Evolutionary conservation across 2,797 vertebrate species (phyloP).

Genomic region (Linurgus olivaceus): DNA sequence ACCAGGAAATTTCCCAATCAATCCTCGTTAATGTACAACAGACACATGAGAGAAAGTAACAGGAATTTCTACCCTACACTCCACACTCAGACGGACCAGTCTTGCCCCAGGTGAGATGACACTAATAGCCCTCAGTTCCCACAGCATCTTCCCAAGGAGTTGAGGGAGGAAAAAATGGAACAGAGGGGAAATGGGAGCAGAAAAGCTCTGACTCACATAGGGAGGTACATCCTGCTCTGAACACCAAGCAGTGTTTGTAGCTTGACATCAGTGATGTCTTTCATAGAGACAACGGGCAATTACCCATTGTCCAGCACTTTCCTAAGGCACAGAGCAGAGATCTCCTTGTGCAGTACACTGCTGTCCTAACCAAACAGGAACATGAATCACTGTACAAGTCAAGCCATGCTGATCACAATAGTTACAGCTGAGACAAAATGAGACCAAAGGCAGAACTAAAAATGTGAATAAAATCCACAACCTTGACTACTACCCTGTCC

Average conservation of each 20-base stretch:
- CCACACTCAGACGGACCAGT: not conserved
- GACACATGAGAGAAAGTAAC: not conserved
- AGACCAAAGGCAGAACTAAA: not conserved
- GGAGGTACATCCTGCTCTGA: not conserved
- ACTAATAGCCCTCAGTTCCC: not conserved
- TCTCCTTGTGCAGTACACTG: not conserved
- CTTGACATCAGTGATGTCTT: not conserved
- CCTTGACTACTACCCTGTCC: not conserved
- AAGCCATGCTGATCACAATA: not conserved
- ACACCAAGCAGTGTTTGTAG: not conserved
- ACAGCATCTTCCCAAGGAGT: not conserved
- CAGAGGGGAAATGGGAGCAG: not conserved
- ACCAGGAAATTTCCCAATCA: not conserved
- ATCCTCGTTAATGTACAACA: rapidly evolving
- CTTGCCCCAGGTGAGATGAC: not conserved
- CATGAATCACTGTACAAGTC: not conserved
- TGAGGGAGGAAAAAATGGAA: not conserved
- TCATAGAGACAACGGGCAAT: not conserved
- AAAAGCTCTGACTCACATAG: not conserved
- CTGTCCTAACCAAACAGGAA: not conserved
- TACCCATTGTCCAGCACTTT: not conserved
- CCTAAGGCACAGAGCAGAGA: not conserved
- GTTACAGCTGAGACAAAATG: not conserved
- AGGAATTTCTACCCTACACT: not conserved
- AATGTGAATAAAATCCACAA: not conserved